These are phyloP conservation scores for Macroramphosus scolopax DNA, from an alignment of 2,797 vertebrate genomes.

Conservation along the genomic window DNA sequence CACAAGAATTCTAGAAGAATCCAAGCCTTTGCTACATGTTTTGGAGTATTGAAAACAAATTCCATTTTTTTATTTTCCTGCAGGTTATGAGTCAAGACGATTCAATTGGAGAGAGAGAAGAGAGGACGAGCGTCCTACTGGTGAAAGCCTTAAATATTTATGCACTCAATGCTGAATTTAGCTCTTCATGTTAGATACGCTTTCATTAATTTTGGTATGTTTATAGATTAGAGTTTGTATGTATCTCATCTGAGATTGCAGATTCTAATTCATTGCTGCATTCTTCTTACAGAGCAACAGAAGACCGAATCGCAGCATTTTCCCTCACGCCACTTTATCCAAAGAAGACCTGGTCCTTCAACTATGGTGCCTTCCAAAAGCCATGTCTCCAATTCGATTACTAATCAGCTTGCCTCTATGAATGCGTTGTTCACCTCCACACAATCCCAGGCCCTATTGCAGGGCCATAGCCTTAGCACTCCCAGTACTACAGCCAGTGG, in stretches of 20 bases:
- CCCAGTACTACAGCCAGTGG: slow-evolving; percentile 49
- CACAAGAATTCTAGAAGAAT: slow-evolving; percentile 1
- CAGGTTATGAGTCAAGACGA: slow-evolving; percentile 78
- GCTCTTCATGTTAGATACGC: not conserved
- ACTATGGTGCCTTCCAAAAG: slow-evolving; percentile 69
- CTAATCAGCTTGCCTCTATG: slow-evolving; percentile 73
- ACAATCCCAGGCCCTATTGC: slow-evolving; percentile 71
- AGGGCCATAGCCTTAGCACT: slow-evolving; percentile 64
- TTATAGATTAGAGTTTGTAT: not conserved
- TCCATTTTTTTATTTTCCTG: slow-evolving; percentile 12
- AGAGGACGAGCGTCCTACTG: slow-evolving; percentile 71
- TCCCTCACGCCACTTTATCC: slow-evolving; percentile 69
- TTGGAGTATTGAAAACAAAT: slow-evolving; percentile 5
- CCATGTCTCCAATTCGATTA: slow-evolving; percentile 60
- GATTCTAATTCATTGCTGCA: not conserved
- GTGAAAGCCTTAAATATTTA: slow-evolving; percentile 47
- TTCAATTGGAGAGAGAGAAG: slow-evolving; percentile 79
- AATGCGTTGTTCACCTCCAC: slow-evolving; percentile 72
- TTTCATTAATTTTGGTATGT: no score
- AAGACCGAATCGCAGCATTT: slow-evolving; percentile 71
- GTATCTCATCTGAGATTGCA: not conserved
- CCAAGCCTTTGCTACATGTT: not conserved
- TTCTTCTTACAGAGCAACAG: slow-evolving; percentile 68
- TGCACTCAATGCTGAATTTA: not conserved
- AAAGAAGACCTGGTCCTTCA: slow-evolving; percentile 69